Percentiles rank a stretch among this genome's conserved stretches.
Conservation (phyloP, 2,113 vertebrate genomes). For the Andinoacara biseriatus region DNA sequence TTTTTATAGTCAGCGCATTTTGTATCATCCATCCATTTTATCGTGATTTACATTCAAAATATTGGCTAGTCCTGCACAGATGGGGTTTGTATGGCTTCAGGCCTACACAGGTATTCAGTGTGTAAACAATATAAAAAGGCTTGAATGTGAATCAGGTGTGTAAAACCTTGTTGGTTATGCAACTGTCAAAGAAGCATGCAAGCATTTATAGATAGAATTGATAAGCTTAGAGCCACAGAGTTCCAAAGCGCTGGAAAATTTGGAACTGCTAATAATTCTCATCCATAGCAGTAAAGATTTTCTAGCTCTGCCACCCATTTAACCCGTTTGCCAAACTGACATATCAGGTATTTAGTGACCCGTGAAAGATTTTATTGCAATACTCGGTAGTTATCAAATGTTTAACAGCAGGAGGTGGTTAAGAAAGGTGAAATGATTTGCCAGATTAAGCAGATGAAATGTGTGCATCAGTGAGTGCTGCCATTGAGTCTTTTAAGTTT, state of each 20-base stretch:
- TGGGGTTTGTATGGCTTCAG: neutral
- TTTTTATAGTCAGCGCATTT: too few relatives aligned
- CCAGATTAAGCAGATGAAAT: neutral
- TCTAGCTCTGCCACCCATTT: neutral
- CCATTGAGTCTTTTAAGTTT: neutral
- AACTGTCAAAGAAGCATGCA: neutral
- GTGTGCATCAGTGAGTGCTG: neutral
- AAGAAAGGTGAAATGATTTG: conserved; percentile 22
- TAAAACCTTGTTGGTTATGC: neutral
- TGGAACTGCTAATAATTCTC: neutral
- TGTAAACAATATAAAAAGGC: neutral
- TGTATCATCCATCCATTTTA: neutral
- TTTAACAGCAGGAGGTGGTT: conserved; percentile 22
- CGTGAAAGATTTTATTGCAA: conserved; percentile 10
- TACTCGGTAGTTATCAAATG: conserved; percentile 3
- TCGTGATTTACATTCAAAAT: neutral
- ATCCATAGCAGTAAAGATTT: neutral
- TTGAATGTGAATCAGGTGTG: neutral
- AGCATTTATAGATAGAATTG: neutral
- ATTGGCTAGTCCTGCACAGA: neutral
- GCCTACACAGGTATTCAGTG: neutral
- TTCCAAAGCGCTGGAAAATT: neutral
- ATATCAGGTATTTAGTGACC: conserved; percentile 32
- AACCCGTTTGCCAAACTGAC: conserved; percentile 1
- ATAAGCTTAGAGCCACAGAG: neutral